These are phyloP conservation scores for Indri indri DNA, from an alignment of 2,113 vertebrate genomes.

Conservation along the genomic window DNA sequence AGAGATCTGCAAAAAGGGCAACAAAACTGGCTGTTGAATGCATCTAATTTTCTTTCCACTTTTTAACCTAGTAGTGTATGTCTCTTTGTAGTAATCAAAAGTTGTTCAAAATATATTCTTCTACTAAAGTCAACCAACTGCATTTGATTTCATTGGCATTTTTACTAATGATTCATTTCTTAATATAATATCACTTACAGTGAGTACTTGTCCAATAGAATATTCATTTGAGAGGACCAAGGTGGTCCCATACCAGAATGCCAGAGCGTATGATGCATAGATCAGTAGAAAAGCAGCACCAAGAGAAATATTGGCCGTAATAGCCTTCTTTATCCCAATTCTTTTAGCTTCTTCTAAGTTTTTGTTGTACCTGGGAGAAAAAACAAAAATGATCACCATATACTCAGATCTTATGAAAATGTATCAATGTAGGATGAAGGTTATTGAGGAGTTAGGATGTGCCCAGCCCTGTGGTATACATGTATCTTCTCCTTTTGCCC, in stretches of 20 bases:
- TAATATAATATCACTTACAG: constrained; percentile 82
- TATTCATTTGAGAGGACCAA: constrained; percentile 84
- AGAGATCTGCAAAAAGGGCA: neutral
- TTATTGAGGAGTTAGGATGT: neutral
- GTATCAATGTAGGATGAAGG: neutral
- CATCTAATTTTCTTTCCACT: neutral
- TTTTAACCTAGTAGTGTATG: neutral
- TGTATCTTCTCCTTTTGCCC: neutral
- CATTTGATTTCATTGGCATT: neutral
- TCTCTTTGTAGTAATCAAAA: neutral
- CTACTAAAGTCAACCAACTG: neutral
- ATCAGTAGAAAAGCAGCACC: constrained; percentile 87
- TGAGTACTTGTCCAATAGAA: constrained; percentile 86
- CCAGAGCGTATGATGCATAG: constrained; percentile 88
- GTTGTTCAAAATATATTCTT: neutral
- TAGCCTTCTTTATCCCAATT: constrained; percentile 87
- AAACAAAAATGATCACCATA: constrained; percentile 26
- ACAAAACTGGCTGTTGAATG: neutral
- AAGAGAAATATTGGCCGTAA: constrained; percentile 84
- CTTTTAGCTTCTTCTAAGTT: constrained; percentile 86
- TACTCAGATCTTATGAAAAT: neutral
- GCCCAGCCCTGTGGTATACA: neutral
- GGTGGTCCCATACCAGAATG: constrained; percentile 91
- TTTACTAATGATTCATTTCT: neutral
- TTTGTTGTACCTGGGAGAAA: constrained; percentile 81